Conservation (phyloP, 2,888 invertebrate genomes). For the Clunio marinus region DNA sequence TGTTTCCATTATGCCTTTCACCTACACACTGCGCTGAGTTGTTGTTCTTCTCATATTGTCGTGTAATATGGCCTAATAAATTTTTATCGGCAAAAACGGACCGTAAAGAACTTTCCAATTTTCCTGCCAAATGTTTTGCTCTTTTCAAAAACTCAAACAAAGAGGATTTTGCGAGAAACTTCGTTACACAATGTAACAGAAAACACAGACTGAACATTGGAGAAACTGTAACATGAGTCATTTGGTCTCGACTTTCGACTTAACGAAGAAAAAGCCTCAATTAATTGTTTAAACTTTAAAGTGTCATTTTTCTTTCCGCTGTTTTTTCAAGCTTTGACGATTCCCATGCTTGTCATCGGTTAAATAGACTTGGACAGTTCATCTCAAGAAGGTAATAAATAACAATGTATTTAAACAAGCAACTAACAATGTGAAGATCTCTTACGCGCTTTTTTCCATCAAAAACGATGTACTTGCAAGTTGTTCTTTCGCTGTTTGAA, state of each 20-base stretch:
- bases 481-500: neutral
- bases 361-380: no score
- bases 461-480: no score
- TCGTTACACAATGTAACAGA: neutral
- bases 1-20: neutral
- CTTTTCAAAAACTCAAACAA: neutral
- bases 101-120: conserved; percentile 20
- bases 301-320: conserved; percentile 18
- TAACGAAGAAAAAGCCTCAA: conserved; percentile 12
- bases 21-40: neutral
- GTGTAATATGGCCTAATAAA: conserved; percentile 8
- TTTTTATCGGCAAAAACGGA: neutral
- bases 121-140: neutral
- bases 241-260: neutral
- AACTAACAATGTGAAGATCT: neutral
- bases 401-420: no score
- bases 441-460: neutral
- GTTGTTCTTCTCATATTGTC: neutral
- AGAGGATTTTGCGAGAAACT: neutral
- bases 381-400: neutral
- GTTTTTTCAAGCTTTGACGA: neutral
- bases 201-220: neutral
- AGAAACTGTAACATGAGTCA: conserved; percentile 24
- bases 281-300: neutral
- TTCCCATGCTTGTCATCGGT: neutral